Percentiles rank a stretch among this genome's conserved stretches.
phyloP scores from a whole-genome alignment of 2,113 vertebrate genomes.

The Tricholaema leucomelas region DNA sequence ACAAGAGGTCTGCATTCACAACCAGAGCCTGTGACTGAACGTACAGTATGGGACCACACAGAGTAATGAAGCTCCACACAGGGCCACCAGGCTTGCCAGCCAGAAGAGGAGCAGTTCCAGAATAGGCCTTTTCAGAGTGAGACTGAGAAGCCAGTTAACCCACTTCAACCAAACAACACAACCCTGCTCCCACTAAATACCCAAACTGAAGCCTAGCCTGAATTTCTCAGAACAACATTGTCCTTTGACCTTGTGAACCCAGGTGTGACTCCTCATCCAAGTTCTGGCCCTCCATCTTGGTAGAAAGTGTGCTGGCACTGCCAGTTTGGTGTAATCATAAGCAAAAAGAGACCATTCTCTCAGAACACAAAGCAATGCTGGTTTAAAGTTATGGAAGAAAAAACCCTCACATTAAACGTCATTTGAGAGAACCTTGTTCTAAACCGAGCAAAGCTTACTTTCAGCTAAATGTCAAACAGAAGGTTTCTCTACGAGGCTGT shows the following conservation, averaged over 20 bases:
- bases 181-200: not conserved
- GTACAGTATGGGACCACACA: not conserved
- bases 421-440: not conserved
- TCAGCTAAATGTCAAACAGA: not conserved
- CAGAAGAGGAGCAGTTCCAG: not conserved
- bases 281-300: not conserved
- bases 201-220: not conserved
- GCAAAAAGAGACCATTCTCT: not conserved
- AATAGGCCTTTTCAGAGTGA: not conserved
- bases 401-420: not conserved
- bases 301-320: not conserved
- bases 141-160: not conserved
- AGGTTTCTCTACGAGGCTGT: not conserved
- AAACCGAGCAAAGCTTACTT: not conserved
- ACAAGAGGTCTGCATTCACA: not conserved
- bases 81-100: not conserved
- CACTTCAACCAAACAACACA: not conserved
- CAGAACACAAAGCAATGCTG: not conserved
- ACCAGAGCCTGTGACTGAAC: not conserved
- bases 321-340: not conserved
- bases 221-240: not conserved
- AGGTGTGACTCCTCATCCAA: not conserved
- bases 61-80: not conserved
- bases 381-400: not conserved
- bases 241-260: not conserved